These are phyloP conservation scores for Eueides isabella DNA, from an alignment of 1,140 invertebrate species.

Conservation along the genomic window DNA sequence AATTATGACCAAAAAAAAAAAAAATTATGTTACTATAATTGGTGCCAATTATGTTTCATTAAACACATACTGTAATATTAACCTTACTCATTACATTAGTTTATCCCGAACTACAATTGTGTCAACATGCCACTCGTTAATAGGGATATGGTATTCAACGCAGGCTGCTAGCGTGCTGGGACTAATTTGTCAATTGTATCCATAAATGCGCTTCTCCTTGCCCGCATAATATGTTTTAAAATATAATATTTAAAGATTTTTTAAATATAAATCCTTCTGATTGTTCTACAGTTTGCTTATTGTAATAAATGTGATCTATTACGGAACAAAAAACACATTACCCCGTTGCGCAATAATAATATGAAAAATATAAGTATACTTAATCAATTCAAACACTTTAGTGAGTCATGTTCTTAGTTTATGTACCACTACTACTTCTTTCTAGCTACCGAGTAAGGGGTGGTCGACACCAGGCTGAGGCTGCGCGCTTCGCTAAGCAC, in stretches of 20 bases:
- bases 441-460: slow-evolving; percentile 18
- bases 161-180: slow-evolving; percentile 39
- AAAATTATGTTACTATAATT: not conserved
- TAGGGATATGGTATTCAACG: slow-evolving; percentile 42
- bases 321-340: too few relatives aligned
- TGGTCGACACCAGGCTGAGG: slow-evolving; percentile 31
- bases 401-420: slow-evolving; percentile 29
- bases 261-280: not conserved
- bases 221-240: slow-evolving; percentile 13
- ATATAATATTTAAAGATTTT: not conserved
- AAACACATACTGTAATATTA: slow-evolving; percentile 28
- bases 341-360: too few relatives aligned
- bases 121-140: slow-evolving; percentile 38
- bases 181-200: slow-evolving; percentile 42
- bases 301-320: not conserved
- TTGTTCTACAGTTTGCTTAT: not conserved
- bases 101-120: slow-evolving; percentile 32
- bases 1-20: not conserved
- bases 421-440: not conserved
- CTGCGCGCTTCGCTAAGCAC: slow-evolving; percentile 66
- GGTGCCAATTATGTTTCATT: not conserved
- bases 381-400: not conserved
- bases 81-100: slow-evolving; percentile 35
- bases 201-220: slow-evolving; percentile 26
- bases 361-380: not conserved